Conservation (phyloP, 2,888 invertebrate genomes). For the Argyresthia goedartella region DNA sequence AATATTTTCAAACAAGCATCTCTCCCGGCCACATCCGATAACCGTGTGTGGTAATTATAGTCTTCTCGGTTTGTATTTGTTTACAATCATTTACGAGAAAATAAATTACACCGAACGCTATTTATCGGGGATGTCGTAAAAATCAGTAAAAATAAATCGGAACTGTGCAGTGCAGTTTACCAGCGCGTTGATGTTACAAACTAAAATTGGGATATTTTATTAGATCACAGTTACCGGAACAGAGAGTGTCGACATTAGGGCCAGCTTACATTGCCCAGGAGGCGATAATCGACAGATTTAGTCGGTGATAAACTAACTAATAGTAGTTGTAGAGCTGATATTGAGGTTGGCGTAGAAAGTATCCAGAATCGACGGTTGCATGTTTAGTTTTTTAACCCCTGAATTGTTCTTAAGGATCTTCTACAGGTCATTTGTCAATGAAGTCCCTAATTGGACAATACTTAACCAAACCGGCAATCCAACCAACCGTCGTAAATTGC, state of each 20-base stretch:
- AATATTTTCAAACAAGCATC: too few relatives aligned
- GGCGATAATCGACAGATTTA: conserved; percentile 25
- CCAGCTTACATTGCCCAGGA: conserved; percentile 24
- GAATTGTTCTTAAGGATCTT: too few relatives aligned
- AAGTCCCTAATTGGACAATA: too few relatives aligned
- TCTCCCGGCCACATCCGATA: conserved; percentile 42
- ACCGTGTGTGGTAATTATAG: conserved; percentile 35
- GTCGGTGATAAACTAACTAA: conserved; percentile 22
- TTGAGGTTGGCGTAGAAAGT: too few relatives aligned
- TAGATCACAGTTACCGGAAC: neutral
- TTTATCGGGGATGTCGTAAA: conserved; percentile 15
- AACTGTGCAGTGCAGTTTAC: neutral
- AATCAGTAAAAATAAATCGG: conserved; percentile 1
- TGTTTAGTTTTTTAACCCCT: too few relatives aligned
- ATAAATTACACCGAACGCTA: conserved; percentile 4
- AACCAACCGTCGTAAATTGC: conserved; percentile 16
- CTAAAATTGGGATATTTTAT: conserved; percentile 1
- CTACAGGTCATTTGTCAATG: too few relatives aligned
- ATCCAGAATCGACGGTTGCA: too few relatives aligned
- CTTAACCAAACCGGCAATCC: too few relatives aligned
- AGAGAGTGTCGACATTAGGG: neutral
- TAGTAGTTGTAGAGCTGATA: conserved; percentile 4
- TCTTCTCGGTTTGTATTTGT: conserved; percentile 11
- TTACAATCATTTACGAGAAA: conserved; percentile 33
- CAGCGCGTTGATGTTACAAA: too few relatives aligned